phyloP scores from a whole-genome alignment of 2,888 invertebrate species.

The Drosophila colorata region DNA sequence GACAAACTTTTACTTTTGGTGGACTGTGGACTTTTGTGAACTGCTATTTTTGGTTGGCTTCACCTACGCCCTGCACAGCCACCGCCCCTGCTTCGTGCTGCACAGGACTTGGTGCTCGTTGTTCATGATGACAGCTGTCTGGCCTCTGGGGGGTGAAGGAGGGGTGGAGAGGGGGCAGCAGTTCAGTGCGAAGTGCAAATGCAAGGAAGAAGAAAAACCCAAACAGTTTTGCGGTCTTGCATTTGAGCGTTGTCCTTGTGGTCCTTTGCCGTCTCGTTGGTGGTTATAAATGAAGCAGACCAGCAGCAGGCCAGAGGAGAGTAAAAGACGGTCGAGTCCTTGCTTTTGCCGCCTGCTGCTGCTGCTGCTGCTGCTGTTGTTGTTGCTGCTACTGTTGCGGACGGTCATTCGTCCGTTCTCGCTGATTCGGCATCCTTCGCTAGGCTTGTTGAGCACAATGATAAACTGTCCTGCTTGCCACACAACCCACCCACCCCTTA shows the following conservation, averaged over 20 bases:
- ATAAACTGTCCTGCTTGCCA: slow-evolving; percentile 63
- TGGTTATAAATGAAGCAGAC: slow-evolving; percentile 63
- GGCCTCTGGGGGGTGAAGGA: slow-evolving; percentile 18
- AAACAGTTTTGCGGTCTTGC: slow-evolving; percentile 78
- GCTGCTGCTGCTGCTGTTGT: slow-evolving; percentile 1
- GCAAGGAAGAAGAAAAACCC: slow-evolving; percentile 63
- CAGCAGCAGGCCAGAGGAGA: slow-evolving; percentile 2
- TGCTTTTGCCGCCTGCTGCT: background rate
- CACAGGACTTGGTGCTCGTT: slow-evolving; percentile 25
- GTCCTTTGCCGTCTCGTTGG: slow-evolving; percentile 63
- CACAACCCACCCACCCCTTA: too few species aligned
- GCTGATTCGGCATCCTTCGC: slow-evolving; percentile 61
- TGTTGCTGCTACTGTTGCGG: slow-evolving; percentile 16
- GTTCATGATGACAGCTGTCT: slow-evolving; percentile 73
- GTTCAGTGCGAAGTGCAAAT: slow-evolving; percentile 54
- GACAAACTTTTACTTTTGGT: slow-evolving; percentile 73
- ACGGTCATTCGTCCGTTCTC: slow-evolving; percentile 54
- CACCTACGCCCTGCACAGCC: slow-evolving; percentile 14
- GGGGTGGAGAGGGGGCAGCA: background rate
- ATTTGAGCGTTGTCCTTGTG: slow-evolving; percentile 58
- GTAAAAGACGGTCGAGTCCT: background rate
- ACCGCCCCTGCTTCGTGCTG: background rate
- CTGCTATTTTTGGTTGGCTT: slow-evolving; percentile 60
- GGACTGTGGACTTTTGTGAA: slow-evolving; percentile 49
- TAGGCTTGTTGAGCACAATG: slow-evolving; percentile 66